Conservation (phyloP, 1,140 invertebrate genomes). For the Zaprionus kolodkinae region DNA sequence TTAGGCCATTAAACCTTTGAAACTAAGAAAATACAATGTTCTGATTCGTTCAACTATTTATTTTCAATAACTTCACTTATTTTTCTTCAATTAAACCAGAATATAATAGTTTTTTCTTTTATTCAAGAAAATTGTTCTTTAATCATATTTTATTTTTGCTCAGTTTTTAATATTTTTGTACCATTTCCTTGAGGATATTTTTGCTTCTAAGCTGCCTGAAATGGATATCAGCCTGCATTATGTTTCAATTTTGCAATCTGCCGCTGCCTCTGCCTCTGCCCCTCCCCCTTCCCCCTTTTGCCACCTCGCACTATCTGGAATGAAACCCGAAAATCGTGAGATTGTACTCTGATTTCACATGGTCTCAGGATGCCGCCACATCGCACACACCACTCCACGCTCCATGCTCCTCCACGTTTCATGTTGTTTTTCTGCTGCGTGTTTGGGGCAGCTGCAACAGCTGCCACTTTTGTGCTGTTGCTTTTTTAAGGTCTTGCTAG, state of each 20-base stretch:
- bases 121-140: too few species aligned
- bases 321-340: background rate
- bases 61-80: too few species aligned
- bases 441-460: slow-evolving; percentile 65
- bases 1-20: too few species aligned
- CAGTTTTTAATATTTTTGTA: too few species aligned
- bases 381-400: too few species aligned
- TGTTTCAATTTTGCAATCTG: background rate
- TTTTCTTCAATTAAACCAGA: too few species aligned
- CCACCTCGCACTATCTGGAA: background rate
- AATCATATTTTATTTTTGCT: too few species aligned
- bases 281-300: background rate
- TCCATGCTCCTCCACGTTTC: background rate
- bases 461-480: slow-evolving; percentile 49
- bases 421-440: slow-evolving; percentile 18
- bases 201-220: background rate
- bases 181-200: too few species aligned
- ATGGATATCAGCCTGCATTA: background rate
- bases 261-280: background rate
- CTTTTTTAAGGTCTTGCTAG: slow-evolving; percentile 8
- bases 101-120: too few species aligned
- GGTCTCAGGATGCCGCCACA: background rate
- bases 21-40: too few species aligned
- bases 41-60: too few species aligned
- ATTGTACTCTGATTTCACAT: slow-evolving; percentile 16